Base-by-base conservation (phyloP, 2,113 vertebrate genomes). In the Coptodon bakossiorum region DNA sequence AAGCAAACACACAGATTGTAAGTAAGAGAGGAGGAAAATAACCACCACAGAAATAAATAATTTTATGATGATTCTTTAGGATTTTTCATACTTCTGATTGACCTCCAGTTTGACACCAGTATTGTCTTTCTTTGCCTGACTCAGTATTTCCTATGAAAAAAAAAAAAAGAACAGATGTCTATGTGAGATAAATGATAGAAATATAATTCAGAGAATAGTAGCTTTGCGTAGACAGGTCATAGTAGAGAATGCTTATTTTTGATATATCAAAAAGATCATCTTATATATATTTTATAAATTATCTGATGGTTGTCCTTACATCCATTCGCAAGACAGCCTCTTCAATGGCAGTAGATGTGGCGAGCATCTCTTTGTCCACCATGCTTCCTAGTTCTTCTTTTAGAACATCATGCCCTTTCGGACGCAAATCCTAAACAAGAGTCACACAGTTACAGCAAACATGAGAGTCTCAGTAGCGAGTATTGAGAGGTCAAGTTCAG, bases 351-450 rank as follows among this genome's bases (percentile, higher is more conserved):
- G 96, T 93, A 0, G 98, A 97, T 0, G 99, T 99, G 0, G 98
- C 97, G 0, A 97, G 90, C 98, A 99, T 98, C 96, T 99, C 99
- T 88, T 98, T 97, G 92, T 99, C 98, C 91, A 99, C 99, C 92
- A 99, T 89, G 90, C 96, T 96, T 5, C 98, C 98, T 92, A 99
- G 96, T 90, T 98, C 98, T 56, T 98, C 97, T 84, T 98, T 97
- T 57, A 95, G 94, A 76, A 99, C 78, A 0, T 99, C 98, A 83
- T 97, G 95, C 3, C 97, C 97, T 85, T 90, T 97, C 4, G 98
- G 97, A 14, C 96, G 94, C 80, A 99, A 94, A 68, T 97, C 97
- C 99, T 99, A 73, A 27, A 89, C 14, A 73, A 24, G 3, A 80
- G 61, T 11, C 24, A 43, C 1, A 22, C 5, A 59, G 34, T 63